Conservation (phyloP, 2,113 vertebrate genomes). For the Microcebus lehilahytsara region DNA sequence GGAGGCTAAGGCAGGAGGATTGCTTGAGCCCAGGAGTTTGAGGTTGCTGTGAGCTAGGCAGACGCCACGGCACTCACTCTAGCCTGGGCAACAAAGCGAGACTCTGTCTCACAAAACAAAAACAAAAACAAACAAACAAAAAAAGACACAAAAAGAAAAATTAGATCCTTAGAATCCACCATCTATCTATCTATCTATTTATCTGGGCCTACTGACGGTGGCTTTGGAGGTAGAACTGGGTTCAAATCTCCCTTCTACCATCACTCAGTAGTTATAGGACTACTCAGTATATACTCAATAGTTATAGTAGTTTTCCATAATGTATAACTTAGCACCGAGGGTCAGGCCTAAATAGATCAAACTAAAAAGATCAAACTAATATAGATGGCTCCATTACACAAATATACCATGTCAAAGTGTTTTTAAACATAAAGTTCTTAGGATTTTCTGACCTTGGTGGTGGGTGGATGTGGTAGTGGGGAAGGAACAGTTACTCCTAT, state of each 20-base stretch:
- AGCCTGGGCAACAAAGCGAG: too few relatives aligned
- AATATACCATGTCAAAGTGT: neutral
- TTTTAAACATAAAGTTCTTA: constrained; percentile 49
- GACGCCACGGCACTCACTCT: too few relatives aligned
- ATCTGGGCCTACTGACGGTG: neutral
- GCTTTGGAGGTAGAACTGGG: neutral
- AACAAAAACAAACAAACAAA: too few relatives aligned
- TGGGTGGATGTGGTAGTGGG: neutral
- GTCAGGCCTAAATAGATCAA: neutral
- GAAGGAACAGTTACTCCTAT: neutral
- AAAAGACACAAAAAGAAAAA: neutral
- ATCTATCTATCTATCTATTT: neutral
- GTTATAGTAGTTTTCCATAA: neutral
- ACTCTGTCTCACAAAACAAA: too few relatives aligned
- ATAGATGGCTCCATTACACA: neutral
- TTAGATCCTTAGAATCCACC: neutral
- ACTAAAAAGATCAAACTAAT: constrained; percentile 3
- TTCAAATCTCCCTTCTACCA: neutral
- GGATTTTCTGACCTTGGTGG: constrained; percentile 5
- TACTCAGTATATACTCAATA: neutral
- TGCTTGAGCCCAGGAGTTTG: too few relatives aligned
- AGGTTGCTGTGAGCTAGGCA: too few relatives aligned
- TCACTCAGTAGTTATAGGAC: neutral
- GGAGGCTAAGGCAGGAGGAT: too few relatives aligned
- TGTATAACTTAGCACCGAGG: neutral